phyloP scores from a whole-genome alignment of 2,797 vertebrate species.

The Botia almorhae region DNA sequence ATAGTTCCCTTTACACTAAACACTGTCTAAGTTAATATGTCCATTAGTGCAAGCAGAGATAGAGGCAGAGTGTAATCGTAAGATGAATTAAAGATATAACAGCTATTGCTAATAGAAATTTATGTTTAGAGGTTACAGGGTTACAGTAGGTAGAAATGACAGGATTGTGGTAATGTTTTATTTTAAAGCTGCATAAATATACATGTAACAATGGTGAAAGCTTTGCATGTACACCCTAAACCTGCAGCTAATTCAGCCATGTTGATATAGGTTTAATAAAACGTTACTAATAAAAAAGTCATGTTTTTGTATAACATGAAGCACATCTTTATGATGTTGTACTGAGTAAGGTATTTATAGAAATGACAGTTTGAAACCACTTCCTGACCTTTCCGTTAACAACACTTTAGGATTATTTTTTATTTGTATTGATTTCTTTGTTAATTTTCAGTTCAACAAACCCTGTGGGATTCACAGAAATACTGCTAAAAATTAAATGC shows the following conservation, averaged over 20 bases:
- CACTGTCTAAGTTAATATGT: no score
- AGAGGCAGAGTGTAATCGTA: no score
- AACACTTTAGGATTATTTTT: background rate
- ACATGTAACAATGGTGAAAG: no score
- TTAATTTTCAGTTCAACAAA: background rate
- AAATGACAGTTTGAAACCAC: conserved; percentile 57
- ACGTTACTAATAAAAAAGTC: background rate
- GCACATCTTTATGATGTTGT: conserved; percentile 15
- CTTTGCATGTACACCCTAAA: background rate
- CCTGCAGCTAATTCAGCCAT: background rate
- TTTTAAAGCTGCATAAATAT: no score
- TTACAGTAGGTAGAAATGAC: no score
- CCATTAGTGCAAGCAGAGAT: no score
- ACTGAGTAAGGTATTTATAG: conserved; percentile 42
- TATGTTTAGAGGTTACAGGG: no score
- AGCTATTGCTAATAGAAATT: no score
- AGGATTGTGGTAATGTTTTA: no score
- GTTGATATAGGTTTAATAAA: background rate
- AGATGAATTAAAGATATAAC: no score
- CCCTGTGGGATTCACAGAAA: background rate
- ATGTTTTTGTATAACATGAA: background rate
- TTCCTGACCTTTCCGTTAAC: conserved; percentile 56
- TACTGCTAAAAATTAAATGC: background rate
- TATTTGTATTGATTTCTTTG: background rate
- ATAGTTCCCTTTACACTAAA: no score